phyloP scores from a whole-genome alignment of 2,797 vertebrate genomes.

The Centroberyx gerrardi region DNA sequence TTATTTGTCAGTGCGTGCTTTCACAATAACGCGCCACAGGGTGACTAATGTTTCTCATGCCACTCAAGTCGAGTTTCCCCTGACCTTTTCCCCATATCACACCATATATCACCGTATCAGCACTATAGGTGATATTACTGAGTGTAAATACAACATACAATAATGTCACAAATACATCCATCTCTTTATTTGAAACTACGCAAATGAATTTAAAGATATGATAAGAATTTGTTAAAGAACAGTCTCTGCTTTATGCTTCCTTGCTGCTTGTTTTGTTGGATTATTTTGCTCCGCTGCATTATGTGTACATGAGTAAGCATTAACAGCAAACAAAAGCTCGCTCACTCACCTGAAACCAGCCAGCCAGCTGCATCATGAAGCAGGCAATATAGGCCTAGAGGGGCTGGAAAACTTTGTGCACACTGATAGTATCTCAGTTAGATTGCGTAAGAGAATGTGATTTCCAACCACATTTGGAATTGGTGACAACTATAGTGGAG shows the following conservation, averaged over 20 bases:
- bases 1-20: constrained; percentile 21
- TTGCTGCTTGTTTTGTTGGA: too few relatives aligned
- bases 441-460: constrained; percentile 77
- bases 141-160: not conserved
- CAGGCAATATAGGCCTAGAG: constrained; percentile 14
- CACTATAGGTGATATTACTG: constrained; percentile 2
- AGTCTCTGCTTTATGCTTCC: too few relatives aligned
- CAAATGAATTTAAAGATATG: not conserved
- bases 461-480: constrained; percentile 78
- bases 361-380: constrained; percentile 67
- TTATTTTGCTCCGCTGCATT: not conserved
- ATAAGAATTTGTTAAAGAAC: too few relatives aligned
- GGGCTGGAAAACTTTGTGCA: constrained; percentile 63
- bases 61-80: constrained; percentile 44
- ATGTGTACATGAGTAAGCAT: constrained; percentile 22
- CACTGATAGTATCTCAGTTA: constrained; percentile 57
- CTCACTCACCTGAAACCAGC: constrained; percentile 39
- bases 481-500: constrained; percentile 37
- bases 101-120: not conserved
- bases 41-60: constrained; percentile 50
- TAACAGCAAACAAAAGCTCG: constrained; percentile 1
- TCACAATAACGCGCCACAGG: constrained; percentile 31
- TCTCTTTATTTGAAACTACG: not conserved
- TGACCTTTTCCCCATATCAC: constrained; percentile 31
- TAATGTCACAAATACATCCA: not conserved